A percentile compares a stretch with the other conserved stretches of the same genome.
Evolutionary conservation across 1,140 invertebrate genomes (phyloP).

Genomic region (Cecropterus lyciades): DNA sequence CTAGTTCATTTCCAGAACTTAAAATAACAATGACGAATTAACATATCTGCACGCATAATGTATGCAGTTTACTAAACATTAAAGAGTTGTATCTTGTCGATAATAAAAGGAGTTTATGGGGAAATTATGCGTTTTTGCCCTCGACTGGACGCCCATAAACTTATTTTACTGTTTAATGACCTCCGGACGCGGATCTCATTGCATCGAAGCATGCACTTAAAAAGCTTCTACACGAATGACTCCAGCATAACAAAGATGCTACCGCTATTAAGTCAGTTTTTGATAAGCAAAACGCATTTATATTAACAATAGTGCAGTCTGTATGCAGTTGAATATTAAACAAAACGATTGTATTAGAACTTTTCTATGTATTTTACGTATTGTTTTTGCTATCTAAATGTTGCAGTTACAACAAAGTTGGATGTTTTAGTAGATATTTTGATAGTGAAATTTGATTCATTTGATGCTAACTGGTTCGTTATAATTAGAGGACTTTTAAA

Average conservation of each 20-base stretch:
- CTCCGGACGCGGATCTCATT: constrained; percentile 43
- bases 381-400: no score
- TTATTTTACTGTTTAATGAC: constrained; percentile 65
- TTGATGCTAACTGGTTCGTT: no score
- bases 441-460: no score
- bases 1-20: background rate
- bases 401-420: no score
- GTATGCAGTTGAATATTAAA: background rate
- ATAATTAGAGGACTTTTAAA: no score
- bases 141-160: constrained; percentile 56
- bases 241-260: constrained; percentile 16
- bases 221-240: constrained; percentile 39
- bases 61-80: constrained; percentile 45
- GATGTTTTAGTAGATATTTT: no score
- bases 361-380: no score
- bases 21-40: background rate
- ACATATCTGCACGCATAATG: constrained; percentile 13
- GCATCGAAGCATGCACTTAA: constrained; percentile 59
- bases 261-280: constrained; percentile 5
- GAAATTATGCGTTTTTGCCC: constrained; percentile 63
- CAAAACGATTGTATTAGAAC: constrained; percentile 2
- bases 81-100: constrained; percentile 58
- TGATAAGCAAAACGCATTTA: constrained; percentile 6
- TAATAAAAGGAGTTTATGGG: constrained; percentile 60
- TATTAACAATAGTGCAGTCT: background rate